Percentiles rank a stretch among this genome's conserved stretches.
Conservation (phyloP, 2,888 invertebrate genomes). For the Cartodere bifasciata region DNA sequence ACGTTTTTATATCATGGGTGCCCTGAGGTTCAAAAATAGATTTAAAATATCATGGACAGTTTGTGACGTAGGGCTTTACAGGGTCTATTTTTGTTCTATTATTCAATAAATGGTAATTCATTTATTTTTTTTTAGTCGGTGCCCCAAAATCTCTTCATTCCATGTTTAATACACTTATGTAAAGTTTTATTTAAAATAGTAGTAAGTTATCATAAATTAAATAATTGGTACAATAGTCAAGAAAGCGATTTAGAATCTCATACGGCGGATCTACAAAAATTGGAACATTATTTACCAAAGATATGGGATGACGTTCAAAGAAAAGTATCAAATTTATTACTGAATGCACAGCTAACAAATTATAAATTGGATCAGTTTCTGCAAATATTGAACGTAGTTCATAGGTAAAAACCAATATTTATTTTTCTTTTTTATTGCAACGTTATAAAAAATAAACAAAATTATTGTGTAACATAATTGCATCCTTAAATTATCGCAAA, state of each 20-base stretch:
- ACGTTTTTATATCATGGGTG: too few relatives aligned
- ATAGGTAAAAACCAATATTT: too few relatives aligned
- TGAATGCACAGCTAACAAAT: constrained; percentile 66
- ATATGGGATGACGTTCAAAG: constrained; percentile 93
- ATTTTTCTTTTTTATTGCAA: too few relatives aligned
- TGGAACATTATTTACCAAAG: constrained; percentile 72
- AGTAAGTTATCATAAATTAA: constrained; percentile 63
- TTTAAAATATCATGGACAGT: too few relatives aligned
- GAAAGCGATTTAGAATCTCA: constrained; percentile 29
- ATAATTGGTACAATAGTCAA: constrained; percentile 60
- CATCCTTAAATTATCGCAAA: too few relatives aligned
- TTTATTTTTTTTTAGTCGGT: constrained; percentile 34
- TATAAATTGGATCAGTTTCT: constrained; percentile 93
- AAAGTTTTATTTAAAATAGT: constrained; percentile 75
- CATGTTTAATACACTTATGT: constrained; percentile 75
- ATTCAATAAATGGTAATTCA: constrained; percentile 1
- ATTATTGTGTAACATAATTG: too few relatives aligned
- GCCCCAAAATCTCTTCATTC: constrained; percentile 47
- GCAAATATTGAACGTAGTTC: constrained; percentile 74
- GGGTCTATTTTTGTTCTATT: too few relatives aligned
- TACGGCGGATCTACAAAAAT: constrained; percentile 67
- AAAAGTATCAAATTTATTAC: constrained; percentile 71
- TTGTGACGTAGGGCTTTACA: too few relatives aligned
- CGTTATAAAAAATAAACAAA: too few relatives aligned
- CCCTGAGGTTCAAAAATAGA: too few relatives aligned